Evolutionary conservation across 1,140 invertebrate species (phyloP), one percentile per base, ranked within the genome.

Genomic region (Agrilus planipennis): DNA sequence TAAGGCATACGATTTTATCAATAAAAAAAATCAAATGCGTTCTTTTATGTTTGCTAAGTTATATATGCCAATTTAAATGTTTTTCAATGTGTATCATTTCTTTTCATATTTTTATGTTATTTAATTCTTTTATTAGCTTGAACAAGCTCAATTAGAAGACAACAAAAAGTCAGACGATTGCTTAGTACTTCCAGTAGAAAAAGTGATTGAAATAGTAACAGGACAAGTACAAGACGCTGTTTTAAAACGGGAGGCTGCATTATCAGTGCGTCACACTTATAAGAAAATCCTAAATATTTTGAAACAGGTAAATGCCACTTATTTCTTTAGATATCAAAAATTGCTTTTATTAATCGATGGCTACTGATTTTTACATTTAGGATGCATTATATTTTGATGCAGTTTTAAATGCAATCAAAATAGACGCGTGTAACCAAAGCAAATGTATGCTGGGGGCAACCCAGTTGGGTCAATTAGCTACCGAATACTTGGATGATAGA

Each of bases 401-500:
- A 0, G 64, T 77, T 11, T 52, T 77, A 40, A 63, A 69, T 23
- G 62, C 64, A 0, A 51, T 78, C 17, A 66, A 66, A 46, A 44
- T 65, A 7, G 72, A 79, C 52, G 70, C 66, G 37, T 53, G 59
- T 15, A 63, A 62, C 9, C 76, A 77, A 55, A 68, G 69, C 6
- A 67, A 68, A 47, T 64, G 74, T 41, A 63, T 79, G 46, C 60
- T 72, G 41, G 67, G 64, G 27, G 67, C 72, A 1, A 75, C 70
- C 0, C 61, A 71, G 47, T 70, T 77, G 58, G 75, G 76, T 2
- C 75, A 78, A 53, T 51, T 76, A 2, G 74, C 71, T 0, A 63
- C 70, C 39, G 73, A 78, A 51, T 73, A 78, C 52, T 54, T 76
- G 1, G 68, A 76, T 18, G 70, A 77, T 44, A 63, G 70, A 22